Percentiles rank a stretch among this genome's conserved stretches.
These are phyloP conservation scores for Eristalis tenax DNA, from an alignment of 2,888 invertebrate species.

Conservation along the genomic window DNA sequence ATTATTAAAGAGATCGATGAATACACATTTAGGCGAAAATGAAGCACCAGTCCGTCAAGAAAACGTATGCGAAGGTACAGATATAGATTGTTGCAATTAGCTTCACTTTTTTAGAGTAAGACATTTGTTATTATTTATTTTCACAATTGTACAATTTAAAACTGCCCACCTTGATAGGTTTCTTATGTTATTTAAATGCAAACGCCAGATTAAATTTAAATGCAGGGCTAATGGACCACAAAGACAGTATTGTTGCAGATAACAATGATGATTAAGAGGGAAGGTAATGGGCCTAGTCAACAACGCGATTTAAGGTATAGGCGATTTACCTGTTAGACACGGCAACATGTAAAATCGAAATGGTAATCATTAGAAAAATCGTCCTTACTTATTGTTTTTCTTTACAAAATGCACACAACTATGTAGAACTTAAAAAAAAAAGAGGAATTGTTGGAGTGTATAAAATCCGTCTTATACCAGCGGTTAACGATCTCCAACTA, in stretches of 20 bases:
- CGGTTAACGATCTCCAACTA: conserved; percentile 64
- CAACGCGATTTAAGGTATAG: too few relatives aligned
- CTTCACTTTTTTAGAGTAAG: too few relatives aligned
- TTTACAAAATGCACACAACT: neutral
- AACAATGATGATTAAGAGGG: too few relatives aligned
- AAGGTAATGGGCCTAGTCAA: too few relatives aligned
- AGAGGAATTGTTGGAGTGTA: neutral
- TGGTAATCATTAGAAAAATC: neutral
- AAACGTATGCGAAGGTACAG: neutral
- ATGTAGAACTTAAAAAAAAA: neutral
- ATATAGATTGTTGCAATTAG: too few relatives aligned
- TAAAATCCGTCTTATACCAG: conserved; percentile 38
- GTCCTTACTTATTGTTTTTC: neutral
- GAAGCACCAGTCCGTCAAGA: neutral
- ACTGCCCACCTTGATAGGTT: too few relatives aligned
- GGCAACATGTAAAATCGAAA: neutral
- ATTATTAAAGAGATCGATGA: conserved; percentile 30
- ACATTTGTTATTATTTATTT: too few relatives aligned
- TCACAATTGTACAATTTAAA: too few relatives aligned
- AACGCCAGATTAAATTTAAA: too few relatives aligned
- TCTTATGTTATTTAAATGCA: too few relatives aligned
- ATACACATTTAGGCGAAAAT: neutral
- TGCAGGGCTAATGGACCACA: too few relatives aligned
- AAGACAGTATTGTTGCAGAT: too few relatives aligned
- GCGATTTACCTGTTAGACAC: neutral